Percentiles rank a stretch among this genome's conserved stretches.
These are phyloP conservation scores for Gymnoscopelus microlampas DNA, from an alignment of 2,797 vertebrate genomes.

Conservation along the genomic window DNA sequence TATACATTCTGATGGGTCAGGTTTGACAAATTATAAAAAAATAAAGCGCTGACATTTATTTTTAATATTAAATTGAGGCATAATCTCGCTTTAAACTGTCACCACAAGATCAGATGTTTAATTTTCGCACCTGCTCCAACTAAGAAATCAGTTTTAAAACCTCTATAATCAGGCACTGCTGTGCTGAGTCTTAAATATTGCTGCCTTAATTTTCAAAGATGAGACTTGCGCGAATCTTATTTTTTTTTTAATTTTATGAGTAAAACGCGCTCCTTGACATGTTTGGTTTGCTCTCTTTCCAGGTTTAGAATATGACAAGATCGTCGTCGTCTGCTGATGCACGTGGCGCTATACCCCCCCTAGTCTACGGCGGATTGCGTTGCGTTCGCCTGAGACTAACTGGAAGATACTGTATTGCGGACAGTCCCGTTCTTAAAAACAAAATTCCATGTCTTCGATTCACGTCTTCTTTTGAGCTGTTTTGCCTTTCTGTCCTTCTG, in stretches of 20 bases:
- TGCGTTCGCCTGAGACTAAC: constrained; percentile 84
- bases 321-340: constrained; percentile 86
- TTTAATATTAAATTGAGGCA: background rate
- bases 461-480: constrained; percentile 61
- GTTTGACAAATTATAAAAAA: background rate
- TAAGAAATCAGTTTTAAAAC: constrained; percentile 17
- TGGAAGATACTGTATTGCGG: constrained; percentile 83
- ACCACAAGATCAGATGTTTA: constrained; percentile 34
- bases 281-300: constrained; percentile 87
- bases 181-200: constrained; percentile 43
- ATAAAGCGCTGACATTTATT: background rate
- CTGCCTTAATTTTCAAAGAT: constrained; percentile 42
- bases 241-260: constrained; percentile 3
- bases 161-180: constrained; percentile 23
- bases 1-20: background rate
- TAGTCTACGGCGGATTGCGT: constrained; percentile 85
- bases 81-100: constrained; percentile 35
- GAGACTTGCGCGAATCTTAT: constrained; percentile 64
- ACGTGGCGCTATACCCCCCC: constrained; percentile 81
- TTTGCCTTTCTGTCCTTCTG: constrained; percentile 65
- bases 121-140: constrained; percentile 24
- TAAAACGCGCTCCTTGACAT: constrained; percentile 79
- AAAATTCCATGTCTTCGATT: constrained; percentile 67
- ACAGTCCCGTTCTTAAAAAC: constrained; percentile 75
- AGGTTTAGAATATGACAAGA: constrained; percentile 89